Evolutionary conservation across 2,797 vertebrate genomes (phyloP), one percentile per base, ranked within the genome.

Genomic region (Cossypha niveicapilla): DNA sequence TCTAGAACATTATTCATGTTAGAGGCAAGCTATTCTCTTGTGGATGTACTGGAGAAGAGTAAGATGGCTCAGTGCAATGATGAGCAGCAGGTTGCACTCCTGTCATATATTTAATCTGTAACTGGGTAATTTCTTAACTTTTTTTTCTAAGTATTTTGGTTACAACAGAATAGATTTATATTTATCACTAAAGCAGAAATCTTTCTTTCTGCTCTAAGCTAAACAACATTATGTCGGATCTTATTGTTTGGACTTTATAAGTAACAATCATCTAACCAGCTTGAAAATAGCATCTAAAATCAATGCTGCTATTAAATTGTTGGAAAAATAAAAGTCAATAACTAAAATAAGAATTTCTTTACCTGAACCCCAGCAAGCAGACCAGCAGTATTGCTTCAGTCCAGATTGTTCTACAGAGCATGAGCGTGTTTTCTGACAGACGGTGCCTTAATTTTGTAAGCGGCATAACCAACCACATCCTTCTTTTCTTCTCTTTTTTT

Each of bases 391-490:
- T 30, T 76, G 48, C 70, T 93, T 93, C 77, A 73, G 70, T 45
- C 44, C 34, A 34, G 25, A 15, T 60, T 81, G 47, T 24, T 74
- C 21, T 78, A 17, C 4, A 81, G 44, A 89, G 51, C 42, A 58
- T 3, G 3, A 76, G 18, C 85, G 28, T 6, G 14, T 91, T 79
- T 70, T 37, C 63, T 78, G 63, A 50, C 13, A 89, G 48, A 37
- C 28, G 16, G 21, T 93, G 44, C 39, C 34, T 65, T 47, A 57
- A 32, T 27, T 11, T 28, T 78, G 41, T 56, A 47, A 76, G 67
- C 16, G 39, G 21, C 51, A 79, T 56, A 67, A 61, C 79, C 96
- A 94, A 94, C 94, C 96, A 96, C 96, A 93, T 96, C 96, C 95
- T 93, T 65, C 21, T 91, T 54, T 57, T 22, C 45, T 65, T 32